A percentile compares a stretch with the other conserved stretches of the same genome.
Conservation (phyloP, 2,113 vertebrate species). For the Ranitomeya variabilis region DNA sequence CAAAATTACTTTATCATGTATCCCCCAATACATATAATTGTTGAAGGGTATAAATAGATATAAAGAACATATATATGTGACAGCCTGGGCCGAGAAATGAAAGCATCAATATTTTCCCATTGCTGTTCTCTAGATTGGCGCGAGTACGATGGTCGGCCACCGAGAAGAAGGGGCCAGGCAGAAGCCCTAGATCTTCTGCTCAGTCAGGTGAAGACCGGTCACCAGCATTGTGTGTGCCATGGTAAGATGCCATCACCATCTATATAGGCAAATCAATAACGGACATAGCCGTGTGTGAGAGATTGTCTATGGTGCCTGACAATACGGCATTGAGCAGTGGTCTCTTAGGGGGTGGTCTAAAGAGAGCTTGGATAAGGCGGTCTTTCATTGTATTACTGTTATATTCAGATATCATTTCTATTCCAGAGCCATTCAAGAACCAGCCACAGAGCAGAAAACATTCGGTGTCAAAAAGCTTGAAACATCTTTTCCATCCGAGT, state of each 20-base stretch:
- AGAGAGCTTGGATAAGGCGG: too few relatives aligned
- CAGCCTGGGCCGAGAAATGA: not conserved
- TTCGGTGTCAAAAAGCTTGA: constrained; percentile 89
- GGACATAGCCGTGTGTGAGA: not conserved
- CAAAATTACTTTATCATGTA: not conserved
- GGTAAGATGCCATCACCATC: constrained; percentile 70
- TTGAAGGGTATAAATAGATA: not conserved
- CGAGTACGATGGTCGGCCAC: constrained; percentile 76
- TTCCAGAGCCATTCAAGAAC: constrained; percentile 82
- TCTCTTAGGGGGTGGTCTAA: too few relatives aligned
- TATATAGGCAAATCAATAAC: not conserved
- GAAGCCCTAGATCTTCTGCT: constrained; percentile 84
- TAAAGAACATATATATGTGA: not conserved
- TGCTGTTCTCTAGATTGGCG: constrained; percentile 78
- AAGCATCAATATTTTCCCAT: not conserved
- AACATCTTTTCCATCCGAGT: constrained; percentile 86
- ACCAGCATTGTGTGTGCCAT: constrained; percentile 83
- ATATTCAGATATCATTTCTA: constrained; percentile 21
- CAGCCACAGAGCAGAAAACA: constrained; percentile 84
- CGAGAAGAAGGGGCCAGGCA: constrained; percentile 77
- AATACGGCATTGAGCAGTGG: too few relatives aligned
- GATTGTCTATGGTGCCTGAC: too few relatives aligned
- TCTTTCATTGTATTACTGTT: not conserved
- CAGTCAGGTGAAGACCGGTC: constrained; percentile 82
- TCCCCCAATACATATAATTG: too few relatives aligned